Percentiles rank a stretch among this genome's conserved stretches.
These are phyloP conservation scores for Mystacides longicornis DNA, from an alignment of 2,888 invertebrate species.

Conservation along the genomic window DNA sequence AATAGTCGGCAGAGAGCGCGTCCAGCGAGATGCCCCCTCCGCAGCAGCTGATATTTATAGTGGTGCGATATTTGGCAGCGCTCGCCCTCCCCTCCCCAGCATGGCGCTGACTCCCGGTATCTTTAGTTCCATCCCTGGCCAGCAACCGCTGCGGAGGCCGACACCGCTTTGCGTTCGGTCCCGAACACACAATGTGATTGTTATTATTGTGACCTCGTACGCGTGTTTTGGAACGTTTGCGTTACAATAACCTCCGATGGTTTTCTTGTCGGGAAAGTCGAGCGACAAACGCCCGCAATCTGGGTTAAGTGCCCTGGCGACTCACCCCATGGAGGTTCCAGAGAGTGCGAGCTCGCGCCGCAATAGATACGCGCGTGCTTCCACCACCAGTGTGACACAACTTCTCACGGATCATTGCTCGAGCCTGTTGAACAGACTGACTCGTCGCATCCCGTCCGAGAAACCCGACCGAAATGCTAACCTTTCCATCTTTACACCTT, in stretches of 20 bases:
- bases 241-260: slow-evolving; percentile 34
- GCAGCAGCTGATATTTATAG: slow-evolving; percentile 52
- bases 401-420: slow-evolving; percentile 81
- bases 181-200: slow-evolving; percentile 31
- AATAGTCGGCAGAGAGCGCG: slow-evolving; percentile 1
- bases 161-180: slow-evolving; percentile 8
- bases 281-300: slow-evolving; percentile 7
- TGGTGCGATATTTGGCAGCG: slow-evolving; percentile 60
- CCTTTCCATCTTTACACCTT: slow-evolving; percentile 26
- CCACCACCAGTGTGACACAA: slow-evolving; percentile 78
- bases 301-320: slow-evolving; percentile 33
- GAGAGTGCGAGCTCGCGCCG: slow-evolving; percentile 48
- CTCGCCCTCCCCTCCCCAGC: slow-evolving; percentile 34
- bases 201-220: slow-evolving; percentile 34
- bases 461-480: slow-evolving; percentile 43
- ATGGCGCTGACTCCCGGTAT: slow-evolving; percentile 24
- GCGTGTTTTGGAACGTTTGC: slow-evolving; percentile 29
- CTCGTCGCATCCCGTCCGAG: slow-evolving; percentile 71
- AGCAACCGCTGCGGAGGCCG: slow-evolving; percentile 26
- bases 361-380: slow-evolving; percentile 67
- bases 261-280: slow-evolving; percentile 6
- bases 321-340: slow-evolving; percentile 35
- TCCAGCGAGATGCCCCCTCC: slow-evolving; percentile 16
- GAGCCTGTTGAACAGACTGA: slow-evolving; percentile 73
- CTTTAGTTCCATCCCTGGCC: slow-evolving; percentile 25